Percentiles rank a stretch among this genome's conserved stretches.
Conservation (phyloP, 2,797 vertebrate species). For the Mycteria americana region DNA sequence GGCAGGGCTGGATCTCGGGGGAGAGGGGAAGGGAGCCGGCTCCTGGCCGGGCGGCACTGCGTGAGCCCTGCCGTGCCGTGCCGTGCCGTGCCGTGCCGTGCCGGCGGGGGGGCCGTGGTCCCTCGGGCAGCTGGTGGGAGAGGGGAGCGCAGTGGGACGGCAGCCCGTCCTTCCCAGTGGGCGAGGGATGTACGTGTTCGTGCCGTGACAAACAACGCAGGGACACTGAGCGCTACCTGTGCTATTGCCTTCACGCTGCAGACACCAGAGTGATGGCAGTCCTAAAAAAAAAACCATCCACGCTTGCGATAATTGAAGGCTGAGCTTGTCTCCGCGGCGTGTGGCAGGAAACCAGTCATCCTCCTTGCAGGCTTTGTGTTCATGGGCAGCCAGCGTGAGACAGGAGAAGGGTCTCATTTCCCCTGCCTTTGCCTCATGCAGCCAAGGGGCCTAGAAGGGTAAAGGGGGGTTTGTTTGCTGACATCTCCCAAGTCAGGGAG, state of each 20-base stretch:
- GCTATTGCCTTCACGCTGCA: background rate
- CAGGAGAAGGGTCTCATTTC: no score
- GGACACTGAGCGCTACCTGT: no score
- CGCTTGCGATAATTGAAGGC: background rate
- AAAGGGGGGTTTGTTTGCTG: background rate
- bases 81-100: no score
- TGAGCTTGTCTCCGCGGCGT: background rate
- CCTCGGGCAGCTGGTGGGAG: background rate
- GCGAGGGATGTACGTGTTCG: rapidly evolving
- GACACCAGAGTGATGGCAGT: background rate
- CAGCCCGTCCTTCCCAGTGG: background rate
- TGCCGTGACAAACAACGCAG: background rate
- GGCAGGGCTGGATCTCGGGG: background rate
- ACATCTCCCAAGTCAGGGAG: background rate
- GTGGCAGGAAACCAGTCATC: rapidly evolving
- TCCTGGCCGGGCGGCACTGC: rapidly evolving
- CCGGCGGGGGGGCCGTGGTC: rapidly evolving
- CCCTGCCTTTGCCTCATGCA: background rate
- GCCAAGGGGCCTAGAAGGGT: no score
- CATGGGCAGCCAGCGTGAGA: no score
- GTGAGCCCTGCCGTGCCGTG: no score
- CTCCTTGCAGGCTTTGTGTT: background rate
- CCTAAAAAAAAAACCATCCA: background rate
- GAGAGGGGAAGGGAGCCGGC: background rate
- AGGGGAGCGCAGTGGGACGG: rapidly evolving